These are phyloP conservation scores for Zaprionus capensis DNA, from an alignment of 1,140 invertebrate species.

Conservation along the genomic window DNA sequence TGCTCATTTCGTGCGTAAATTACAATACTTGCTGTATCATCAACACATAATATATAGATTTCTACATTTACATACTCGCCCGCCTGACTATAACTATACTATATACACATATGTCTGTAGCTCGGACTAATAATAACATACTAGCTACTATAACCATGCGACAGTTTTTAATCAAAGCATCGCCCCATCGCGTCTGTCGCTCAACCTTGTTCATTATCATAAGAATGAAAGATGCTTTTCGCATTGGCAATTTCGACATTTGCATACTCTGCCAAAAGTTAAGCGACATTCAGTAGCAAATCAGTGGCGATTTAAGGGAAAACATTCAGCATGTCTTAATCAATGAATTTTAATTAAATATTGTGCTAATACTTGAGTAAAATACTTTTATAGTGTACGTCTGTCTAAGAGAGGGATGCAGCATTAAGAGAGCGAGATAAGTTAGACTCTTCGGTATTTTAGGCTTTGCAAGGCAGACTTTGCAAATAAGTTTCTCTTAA, in stretches of 20 bases:
- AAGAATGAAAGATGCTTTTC: conserved; percentile 21
- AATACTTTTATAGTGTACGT: neutral
- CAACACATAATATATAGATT: neutral
- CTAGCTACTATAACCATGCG: conserved; percentile 17
- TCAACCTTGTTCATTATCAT: conserved; percentile 34
- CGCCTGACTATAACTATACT: conserved; percentile 2
- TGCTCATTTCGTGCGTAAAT: conserved; percentile 28
- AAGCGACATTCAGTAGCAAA: neutral
- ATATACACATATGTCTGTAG: conserved; percentile 17
- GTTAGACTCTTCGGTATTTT: neutral
- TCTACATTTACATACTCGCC: conserved; percentile 10
- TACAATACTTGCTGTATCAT: conserved; percentile 16
- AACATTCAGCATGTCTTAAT: neutral
- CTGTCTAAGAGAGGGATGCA: neutral
- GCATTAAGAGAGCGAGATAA: neutral
- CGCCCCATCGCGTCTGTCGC: neutral
- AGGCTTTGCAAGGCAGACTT: no score
- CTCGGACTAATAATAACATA: conserved; percentile 23
- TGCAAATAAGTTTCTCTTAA: no score
- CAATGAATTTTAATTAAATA: neutral
- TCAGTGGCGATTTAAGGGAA: neutral
- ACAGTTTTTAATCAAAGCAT: conserved; percentile 24
- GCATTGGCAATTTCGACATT: conserved; percentile 11
- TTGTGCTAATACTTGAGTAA: neutral
- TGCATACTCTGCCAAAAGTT: conserved; percentile 16